A percentile compares a stretch with the other conserved stretches of the same genome.
Conservation (phyloP, 37 sponge, comb jelly and placozoan genomes). For the Beroe ovata region DNA sequence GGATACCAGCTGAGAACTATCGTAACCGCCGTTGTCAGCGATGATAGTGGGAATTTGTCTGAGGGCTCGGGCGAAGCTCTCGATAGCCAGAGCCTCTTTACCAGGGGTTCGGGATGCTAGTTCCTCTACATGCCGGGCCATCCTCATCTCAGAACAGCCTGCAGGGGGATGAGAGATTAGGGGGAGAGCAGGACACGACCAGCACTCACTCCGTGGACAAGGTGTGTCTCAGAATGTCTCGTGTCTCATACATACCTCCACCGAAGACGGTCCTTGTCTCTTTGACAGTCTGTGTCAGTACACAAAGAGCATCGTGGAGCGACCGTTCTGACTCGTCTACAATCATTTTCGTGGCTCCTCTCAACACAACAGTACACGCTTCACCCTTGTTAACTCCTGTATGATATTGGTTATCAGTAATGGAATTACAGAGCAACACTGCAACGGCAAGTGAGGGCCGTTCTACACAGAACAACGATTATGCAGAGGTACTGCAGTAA, state of each 20-base stretch:
- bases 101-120: slow-evolving; percentile 87
- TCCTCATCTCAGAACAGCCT: slow-evolving; percentile 95
- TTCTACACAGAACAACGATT: too few species aligned
- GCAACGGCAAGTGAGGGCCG: too few species aligned
- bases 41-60: slow-evolving; percentile 89
- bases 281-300: slow-evolving; percentile 92
- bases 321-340: slow-evolving; percentile 97
- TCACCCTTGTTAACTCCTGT: slow-evolving; percentile 82
- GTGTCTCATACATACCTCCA: slow-evolving; percentile 90
- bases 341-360: slow-evolving; percentile 98
- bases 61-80: slow-evolving; percentile 90
- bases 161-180: not conserved
- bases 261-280: slow-evolving; percentile 91
- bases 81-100: slow-evolving; percentile 95
- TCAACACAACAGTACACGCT: slow-evolving; percentile 92
- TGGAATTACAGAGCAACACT: too few species aligned
- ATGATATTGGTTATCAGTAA: not conserved
- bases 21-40: slow-evolving; percentile 97
- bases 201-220: too few species aligned
- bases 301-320: slow-evolving; percentile 97
- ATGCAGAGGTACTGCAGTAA: too few species aligned
- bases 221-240: too few species aligned
- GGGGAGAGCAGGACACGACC: not conserved
- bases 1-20: slow-evolving; percentile 88
- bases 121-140: slow-evolving; percentile 93